Base-by-base conservation (phyloP, 2,797 vertebrate species). In the Betta splendens region DNA sequence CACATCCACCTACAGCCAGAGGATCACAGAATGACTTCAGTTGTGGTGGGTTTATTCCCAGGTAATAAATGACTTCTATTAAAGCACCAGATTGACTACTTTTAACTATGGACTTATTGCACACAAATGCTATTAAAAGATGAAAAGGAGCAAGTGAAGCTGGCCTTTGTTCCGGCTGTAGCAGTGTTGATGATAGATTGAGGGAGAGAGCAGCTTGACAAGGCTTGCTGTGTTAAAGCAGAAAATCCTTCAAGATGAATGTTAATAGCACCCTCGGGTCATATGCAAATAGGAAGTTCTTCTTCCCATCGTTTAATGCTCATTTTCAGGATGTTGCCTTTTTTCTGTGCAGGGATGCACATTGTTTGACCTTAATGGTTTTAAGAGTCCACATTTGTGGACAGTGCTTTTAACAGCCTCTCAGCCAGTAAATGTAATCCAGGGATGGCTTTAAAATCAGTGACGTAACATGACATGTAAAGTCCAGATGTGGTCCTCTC, bases 1-100 rank as follows among this genome's bases (percentile, higher is more conserved):
- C 36, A 98, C 86, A 45, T 98, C 97, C 50, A 98, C 93, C 97
- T 99, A 77, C 9, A 71, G 43, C 13, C 20, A 1, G 4, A 1
- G 4, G 3, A 32, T 16, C 15, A 12, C 9, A 33, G 23, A 7
- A 12, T 62, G 20, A 56, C 5, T 31, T 42, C 0, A n/a, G 9
- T 16, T 22, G 12, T 12, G 6, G 1, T 22, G 13, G 2, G 3
- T 15, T 20, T 21, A 29, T 35, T 48, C 3, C 36, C 38, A 26
- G 54, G 15, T 71, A 51, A 62, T 52, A 53, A 56, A 73, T 69
- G 8, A 35, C 3, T 53, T 45, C 11, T 38, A 15, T 61, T 52
- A 29, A 16, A 35, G 35, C 28, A 8, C 7, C 22, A 44, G 16
- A 51, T 28, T 58, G 40, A 57, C 16, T n/a, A 57, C 16, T n/a